Conservation (phyloP, 2,113 vertebrate species). For the Nothocercus nigrocapillus region DNA sequence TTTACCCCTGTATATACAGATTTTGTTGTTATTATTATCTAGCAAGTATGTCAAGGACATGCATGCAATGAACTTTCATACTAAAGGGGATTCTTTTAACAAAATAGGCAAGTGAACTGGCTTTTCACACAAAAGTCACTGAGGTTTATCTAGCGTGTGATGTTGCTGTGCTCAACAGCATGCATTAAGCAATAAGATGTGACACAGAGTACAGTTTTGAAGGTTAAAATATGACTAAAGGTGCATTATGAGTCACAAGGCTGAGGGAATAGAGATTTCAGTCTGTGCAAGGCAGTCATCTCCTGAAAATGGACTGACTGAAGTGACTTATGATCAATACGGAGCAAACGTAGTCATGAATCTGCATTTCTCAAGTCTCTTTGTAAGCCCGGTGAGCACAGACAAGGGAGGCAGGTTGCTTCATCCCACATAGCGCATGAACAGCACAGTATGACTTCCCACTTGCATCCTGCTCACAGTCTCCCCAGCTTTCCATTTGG, state of each 20-base stretch:
- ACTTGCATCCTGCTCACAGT: no score
- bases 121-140: not conserved
- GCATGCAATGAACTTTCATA: not conserved
- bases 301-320: slow-evolving; percentile 19
- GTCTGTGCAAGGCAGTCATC: slow-evolving; percentile 6
- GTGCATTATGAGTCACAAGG: slow-evolving; percentile 59
- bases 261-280: slow-evolving; percentile 53
- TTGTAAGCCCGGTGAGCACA: not conserved
- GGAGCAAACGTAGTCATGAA: not conserved
- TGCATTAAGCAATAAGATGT: slow-evolving; percentile 39
- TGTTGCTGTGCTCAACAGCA: not conserved
- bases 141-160: not conserved
- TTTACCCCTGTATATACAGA: not conserved
- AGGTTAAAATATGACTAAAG: slow-evolving; percentile 64
- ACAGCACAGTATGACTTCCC: rapidly evolving
- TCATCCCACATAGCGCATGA: not conserved
- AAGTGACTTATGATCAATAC: slow-evolving; percentile 26
- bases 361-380: not conserved
- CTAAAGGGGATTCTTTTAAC: not conserved
- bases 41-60: not conserved
- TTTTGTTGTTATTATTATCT: not conserved
- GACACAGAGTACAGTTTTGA: slow-evolving; percentile 28
- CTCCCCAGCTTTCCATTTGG: rapidly evolving
- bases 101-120: not conserved
- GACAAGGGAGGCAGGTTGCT: not conserved